phyloP scores from a whole-genome alignment of 2,888 invertebrate genomes.

The Platyscelio sp. region DNA sequence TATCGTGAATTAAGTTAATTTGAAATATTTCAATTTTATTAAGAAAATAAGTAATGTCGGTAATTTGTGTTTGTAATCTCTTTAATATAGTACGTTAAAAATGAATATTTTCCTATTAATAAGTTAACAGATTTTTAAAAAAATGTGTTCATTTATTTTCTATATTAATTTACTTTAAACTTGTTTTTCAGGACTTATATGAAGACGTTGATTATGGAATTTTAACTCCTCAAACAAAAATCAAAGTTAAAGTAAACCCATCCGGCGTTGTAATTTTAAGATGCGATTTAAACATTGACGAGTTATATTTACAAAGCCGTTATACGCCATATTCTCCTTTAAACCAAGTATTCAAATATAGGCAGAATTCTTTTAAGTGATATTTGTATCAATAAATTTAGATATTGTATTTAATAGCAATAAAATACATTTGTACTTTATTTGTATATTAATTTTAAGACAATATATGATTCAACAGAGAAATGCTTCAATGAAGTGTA shows the following conservation, averaged over 20 bases:
- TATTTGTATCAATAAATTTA: too few relatives aligned
- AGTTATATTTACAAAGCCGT: constrained; percentile 77
- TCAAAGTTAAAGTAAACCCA: constrained; percentile 97
- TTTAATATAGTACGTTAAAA: too few relatives aligned
- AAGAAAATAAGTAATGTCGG: too few relatives aligned
- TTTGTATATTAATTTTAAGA: constrained; percentile 22
- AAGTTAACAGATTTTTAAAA: too few relatives aligned
- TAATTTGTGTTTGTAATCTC: too few relatives aligned
- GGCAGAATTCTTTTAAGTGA: constrained; percentile 82
- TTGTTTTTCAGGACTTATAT: constrained; percentile 90
- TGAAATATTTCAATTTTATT: too few relatives aligned
- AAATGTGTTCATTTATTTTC: too few relatives aligned
- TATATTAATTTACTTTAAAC: too few relatives aligned
- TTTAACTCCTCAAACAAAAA: constrained; percentile 94
- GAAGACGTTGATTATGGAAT: constrained; percentile 96
- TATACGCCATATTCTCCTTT: constrained; percentile 86
- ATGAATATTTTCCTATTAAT: too few relatives aligned
- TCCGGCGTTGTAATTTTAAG: constrained; percentile 95
- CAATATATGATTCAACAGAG: constrained; percentile 31
- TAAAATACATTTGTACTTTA: constrained; percentile 33
- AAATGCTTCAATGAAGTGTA: constrained; percentile 56
- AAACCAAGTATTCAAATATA: constrained; percentile 86
- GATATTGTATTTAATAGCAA: constrained; percentile 38
- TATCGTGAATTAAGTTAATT: too few relatives aligned
- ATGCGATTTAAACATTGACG: constrained; percentile 91